phyloP scores from a whole-genome alignment of 2,888 invertebrate species.

The Drosophila hamatofila region DNA sequence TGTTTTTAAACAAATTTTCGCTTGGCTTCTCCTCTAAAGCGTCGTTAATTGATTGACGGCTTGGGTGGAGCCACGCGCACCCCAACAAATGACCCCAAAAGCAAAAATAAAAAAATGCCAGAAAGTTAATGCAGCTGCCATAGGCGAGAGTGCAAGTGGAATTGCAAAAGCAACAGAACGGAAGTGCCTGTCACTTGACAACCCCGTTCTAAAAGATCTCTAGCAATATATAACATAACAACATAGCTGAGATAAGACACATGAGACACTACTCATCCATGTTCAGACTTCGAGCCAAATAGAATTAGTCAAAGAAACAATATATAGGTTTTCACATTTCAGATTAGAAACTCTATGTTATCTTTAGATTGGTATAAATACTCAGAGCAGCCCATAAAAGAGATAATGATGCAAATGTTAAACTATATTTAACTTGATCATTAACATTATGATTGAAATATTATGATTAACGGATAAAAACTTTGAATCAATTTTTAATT shows the following conservation, averaged over 20 bases:
- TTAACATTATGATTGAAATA: too few relatives aligned
- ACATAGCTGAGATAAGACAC: constrained; percentile 12
- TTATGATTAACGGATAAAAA: too few relatives aligned
- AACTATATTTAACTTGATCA: not conserved
- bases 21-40: constrained; percentile 22
- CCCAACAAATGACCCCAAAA: constrained; percentile 47
- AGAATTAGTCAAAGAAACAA: constrained; percentile 13
- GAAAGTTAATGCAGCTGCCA: constrained; percentile 44
- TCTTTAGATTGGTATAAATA: constrained; percentile 2
- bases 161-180: constrained; percentile 53
- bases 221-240: not conserved
- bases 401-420: not conserved
- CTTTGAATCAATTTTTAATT: too few relatives aligned
- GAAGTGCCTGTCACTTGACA: constrained; percentile 53
- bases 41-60: constrained; percentile 71
- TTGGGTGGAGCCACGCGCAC: constrained; percentile 22
- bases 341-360: constrained; percentile 22
- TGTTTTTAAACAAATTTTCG: constrained; percentile 45
- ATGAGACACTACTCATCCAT: not conserved
- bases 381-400: not conserved
- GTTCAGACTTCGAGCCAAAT: not conserved
- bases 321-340: constrained; percentile 16
- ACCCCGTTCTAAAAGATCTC: constrained; percentile 28
- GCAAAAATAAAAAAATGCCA: constrained; percentile 31
- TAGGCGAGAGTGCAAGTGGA: constrained; percentile 7